Conservation (phyloP, 2,888 invertebrate genomes). For the Aquatica leii region DNA sequence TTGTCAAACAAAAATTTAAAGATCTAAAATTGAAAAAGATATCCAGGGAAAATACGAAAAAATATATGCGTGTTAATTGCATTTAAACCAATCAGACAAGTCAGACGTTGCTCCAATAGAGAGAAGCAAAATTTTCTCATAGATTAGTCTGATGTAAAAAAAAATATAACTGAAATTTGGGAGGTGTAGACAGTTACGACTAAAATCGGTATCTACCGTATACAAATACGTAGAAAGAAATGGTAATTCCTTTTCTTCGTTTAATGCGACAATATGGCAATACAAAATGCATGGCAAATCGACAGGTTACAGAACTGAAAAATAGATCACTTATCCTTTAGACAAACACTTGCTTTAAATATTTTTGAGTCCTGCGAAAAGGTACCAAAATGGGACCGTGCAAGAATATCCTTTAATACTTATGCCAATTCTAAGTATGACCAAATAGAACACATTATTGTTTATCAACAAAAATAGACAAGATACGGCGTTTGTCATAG, state of each 20-base stretch:
- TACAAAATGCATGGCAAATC: background rate
- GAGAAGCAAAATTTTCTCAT: background rate
- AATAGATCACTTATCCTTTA: background rate
- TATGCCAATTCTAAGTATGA: background rate
- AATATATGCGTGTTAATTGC: background rate
- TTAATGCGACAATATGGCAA: background rate
- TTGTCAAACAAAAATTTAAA: background rate
- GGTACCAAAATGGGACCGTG: background rate
- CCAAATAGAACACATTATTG: background rate
- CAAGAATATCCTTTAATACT: background rate
- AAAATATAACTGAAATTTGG: background rate
- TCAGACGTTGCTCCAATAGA: too few relatives aligned
- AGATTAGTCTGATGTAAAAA: background rate
- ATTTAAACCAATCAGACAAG: too few relatives aligned
- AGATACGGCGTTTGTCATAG: background rate
- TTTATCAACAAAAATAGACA: background rate
- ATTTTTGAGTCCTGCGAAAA: background rate
- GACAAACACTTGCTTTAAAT: background rate
- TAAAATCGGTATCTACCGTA: background rate
- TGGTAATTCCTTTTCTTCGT: background rate
- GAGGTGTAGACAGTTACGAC: background rate
- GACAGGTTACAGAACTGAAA: background rate
- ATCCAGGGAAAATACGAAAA: background rate
- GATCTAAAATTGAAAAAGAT: background rate
- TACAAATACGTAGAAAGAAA: background rate